Percentiles rank a stretch among this genome's conserved stretches.
Evolutionary conservation across 1,140 invertebrate species (phyloP).

Genomic region (Microplitis demolitor): DNA sequence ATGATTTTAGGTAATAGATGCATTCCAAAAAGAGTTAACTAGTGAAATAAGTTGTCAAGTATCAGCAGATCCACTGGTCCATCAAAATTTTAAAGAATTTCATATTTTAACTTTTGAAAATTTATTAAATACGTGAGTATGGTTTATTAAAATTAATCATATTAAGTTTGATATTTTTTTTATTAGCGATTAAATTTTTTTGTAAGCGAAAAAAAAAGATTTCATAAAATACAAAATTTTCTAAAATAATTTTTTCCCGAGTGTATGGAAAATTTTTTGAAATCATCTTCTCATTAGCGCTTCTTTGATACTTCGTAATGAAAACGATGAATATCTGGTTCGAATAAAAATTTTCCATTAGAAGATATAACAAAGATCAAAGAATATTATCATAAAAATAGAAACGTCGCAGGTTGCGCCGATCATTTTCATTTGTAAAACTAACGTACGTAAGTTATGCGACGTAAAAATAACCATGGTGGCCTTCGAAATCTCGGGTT

Average conservation of each 20-base stretch:
- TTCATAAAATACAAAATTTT: no score
- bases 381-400: conserved; percentile 14
- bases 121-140: background rate
- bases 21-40: background rate
- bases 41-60: background rate
- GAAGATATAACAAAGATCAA: background rate
- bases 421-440: background rate
- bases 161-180: no score
- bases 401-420: conserved; percentile 9
- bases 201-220: no score
- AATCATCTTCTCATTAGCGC: no score
- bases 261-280: background rate
- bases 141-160: no score
- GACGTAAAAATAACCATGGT: conserved; percentile 14
- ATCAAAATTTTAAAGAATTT: background rate
- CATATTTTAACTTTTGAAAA: background rate
- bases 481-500: conserved; percentile 11
- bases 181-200: no score
- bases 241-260: no score
- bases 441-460: background rate
- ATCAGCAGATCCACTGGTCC: background rate
- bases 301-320: no score
- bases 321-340: no score
- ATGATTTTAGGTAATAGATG: background rate
- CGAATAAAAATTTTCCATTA: background rate